Base-by-base conservation (phyloP, 2,888 invertebrate genomes). In the Liposcelis brunnea region DNA sequence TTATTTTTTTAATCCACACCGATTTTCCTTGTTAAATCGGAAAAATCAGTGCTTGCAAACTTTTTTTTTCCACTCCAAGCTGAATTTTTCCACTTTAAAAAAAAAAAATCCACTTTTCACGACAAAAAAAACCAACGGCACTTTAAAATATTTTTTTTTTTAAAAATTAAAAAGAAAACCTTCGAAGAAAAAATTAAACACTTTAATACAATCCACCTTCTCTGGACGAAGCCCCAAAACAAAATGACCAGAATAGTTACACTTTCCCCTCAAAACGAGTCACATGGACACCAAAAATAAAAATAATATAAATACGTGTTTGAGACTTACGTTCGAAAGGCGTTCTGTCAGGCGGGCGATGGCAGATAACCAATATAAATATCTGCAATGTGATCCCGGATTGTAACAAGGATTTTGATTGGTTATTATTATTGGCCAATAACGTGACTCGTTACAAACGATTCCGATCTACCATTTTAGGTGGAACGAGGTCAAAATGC, bases 261-360 rank as follows among this genome's bases (percentile, higher is more conserved):
- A 16, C 18, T 18, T 16, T 16, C 14, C 38, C 11, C 8, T 18
- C 38, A 31, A 14, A 43, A 43, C 31, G 11, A 19, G n/a, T 11
- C 18, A 8, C 35, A 35, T 35, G 35, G 14, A 35, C 35, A 16
- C 14, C 14, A 40, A 40, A 40, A 40, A 40, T 18, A 40, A 14
- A 40, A 40, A 15, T 18, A 40, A 40, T n/a, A 16, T 40, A n/a
- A 16, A 18, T 56, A 58, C 55, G 61, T 67, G 67, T 60, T 66
- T 63, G 68, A 42, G 57, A 87, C 87, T 87, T 85, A 87, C 87
- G 85, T 84, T 86, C 80, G 78, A 83, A 83, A 86, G 87, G 86
- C 85, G 86, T 85, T 87, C 87, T 89, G 87, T 81, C 79, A 78
- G 77, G 75, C 73, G 72, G 74, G 72, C 72, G 71, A 73, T 71